Evolutionary conservation across 53 echinoderm and acorn worm species (phyloP).

Genomic region (Patiria pectinifera): DNA sequence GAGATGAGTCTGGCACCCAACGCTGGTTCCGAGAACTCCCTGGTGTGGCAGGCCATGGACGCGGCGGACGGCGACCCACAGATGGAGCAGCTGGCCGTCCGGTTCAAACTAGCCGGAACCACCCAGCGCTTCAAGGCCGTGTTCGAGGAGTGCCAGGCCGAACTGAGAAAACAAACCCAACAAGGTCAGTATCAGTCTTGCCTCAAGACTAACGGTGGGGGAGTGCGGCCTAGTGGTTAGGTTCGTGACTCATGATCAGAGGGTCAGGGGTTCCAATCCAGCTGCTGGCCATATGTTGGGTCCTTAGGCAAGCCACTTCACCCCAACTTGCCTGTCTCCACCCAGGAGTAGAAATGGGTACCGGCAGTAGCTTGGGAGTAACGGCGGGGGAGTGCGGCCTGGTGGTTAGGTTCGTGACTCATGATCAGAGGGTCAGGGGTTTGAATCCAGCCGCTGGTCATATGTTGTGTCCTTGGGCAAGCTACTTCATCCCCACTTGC

Average conservation of each 20-base stretch:
- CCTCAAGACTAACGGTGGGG: background rate
- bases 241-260: background rate
- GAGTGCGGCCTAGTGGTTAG: background rate
- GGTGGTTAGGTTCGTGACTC: too few species aligned
- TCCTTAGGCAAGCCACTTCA: background rate
- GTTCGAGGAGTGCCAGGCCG: constrained; percentile 76
- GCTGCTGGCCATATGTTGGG: background rate
- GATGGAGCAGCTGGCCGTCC: constrained; percentile 84
- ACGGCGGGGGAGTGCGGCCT: background rate
- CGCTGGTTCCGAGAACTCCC: constrained; percentile 69
- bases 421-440: too few species aligned
- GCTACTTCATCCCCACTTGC: too few species aligned
- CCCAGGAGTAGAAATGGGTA: background rate
- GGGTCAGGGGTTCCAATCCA: background rate
- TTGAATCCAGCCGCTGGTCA: too few species aligned
- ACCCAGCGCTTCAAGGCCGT: constrained; percentile 76
- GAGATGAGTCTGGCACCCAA: constrained; percentile 63
- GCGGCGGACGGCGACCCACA: constrained; percentile 74
- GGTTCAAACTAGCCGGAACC: constrained; percentile 83
- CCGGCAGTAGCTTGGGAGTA: background rate
- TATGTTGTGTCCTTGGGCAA: too few species aligned
- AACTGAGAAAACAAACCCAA: constrained; percentile 50
- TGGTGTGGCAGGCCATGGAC: constrained; percentile 83
- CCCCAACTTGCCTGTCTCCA: background rate
- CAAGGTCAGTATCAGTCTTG: constrained; percentile 27